Percentiles rank a stretch among this genome's conserved stretches.
Conservation (phyloP, 2,888 invertebrate genomes). For the Apodemia zela region DNA sequence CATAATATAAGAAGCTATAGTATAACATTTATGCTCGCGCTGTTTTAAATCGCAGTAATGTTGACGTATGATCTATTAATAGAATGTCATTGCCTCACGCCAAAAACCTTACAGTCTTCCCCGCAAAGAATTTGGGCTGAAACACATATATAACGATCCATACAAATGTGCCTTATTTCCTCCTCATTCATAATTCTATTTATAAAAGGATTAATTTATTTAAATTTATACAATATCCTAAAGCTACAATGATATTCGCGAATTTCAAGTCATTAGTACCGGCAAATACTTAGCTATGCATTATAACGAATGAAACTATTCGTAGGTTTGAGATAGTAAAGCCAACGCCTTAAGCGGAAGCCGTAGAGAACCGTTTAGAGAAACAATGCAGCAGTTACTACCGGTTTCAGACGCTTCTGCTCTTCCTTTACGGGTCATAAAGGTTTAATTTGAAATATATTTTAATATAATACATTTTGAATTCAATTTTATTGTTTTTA, state of each 20-base stretch:
- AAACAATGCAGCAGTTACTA: conserved; percentile 41
- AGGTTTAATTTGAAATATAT: conserved; percentile 5
- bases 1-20: too few relatives aligned
- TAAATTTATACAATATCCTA: too few relatives aligned
- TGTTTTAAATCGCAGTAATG: too few relatives aligned
- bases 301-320: conserved; percentile 31
- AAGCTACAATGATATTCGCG: background rate
- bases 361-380: conserved; percentile 43
- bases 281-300: conserved; percentile 22
- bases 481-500: background rate
- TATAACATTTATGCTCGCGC: too few relatives aligned
- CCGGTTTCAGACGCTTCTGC: conserved; percentile 4
- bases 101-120: too few relatives aligned
- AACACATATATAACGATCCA: too few relatives aligned
- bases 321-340: conserved; percentile 2
- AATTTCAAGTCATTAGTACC: conserved; percentile 2
- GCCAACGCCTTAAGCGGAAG: conserved; percentile 39
- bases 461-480: background rate
- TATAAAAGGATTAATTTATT: too few relatives aligned
- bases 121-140: too few relatives aligned
- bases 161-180: too few relatives aligned
- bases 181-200: too few relatives aligned
- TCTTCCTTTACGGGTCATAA: conserved; percentile 1
- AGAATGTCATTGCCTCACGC: too few relatives aligned
- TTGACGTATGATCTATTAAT: too few relatives aligned